A percentile compares a stretch with the other conserved stretches of the same genome.
phyloP scores from a whole-genome alignment of 2,797 vertebrate genomes.

The Hyperoplus immaculatus region DNA sequence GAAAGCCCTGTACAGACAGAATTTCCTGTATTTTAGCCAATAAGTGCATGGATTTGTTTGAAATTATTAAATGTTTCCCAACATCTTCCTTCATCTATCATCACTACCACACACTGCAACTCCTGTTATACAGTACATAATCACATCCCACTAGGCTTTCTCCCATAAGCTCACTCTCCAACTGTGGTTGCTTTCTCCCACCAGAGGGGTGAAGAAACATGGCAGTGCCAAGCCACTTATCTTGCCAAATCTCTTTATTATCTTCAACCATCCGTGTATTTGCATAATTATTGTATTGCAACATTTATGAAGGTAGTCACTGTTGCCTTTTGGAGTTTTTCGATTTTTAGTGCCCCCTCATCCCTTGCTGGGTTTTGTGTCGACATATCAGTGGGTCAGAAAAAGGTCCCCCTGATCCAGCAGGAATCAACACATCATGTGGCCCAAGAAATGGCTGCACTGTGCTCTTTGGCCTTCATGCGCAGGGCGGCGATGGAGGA shows the following conservation, averaged over 20 bases:
- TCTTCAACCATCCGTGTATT: slow-evolving; percentile 37
- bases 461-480: slow-evolving; percentile 99
- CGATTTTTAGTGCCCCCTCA: slow-evolving; percentile 56
- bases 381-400: slow-evolving; percentile 49
- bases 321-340: slow-evolving; percentile 66
- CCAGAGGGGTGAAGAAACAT: slow-evolving; percentile 33
- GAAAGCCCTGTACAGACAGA: slow-evolving; percentile 73
- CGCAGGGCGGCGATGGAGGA: slow-evolving; percentile 97
- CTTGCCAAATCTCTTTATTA: slow-evolving; percentile 42
- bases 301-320: slow-evolving; percentile 75
- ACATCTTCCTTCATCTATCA: slow-evolving; percentile 31
- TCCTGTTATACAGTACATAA: slow-evolving; percentile 56
- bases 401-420: slow-evolving; percentile 40
- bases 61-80: slow-evolving; percentile 49
- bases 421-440: slow-evolving; percentile 88
- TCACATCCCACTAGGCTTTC: slow-evolving; percentile 33
- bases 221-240: slow-evolving; percentile 22
- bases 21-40: slow-evolving; percentile 69
- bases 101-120: slow-evolving; percentile 54
- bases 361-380: slow-evolving; percentile 45
- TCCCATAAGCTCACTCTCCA: slow-evolving; percentile 22
- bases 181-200: slow-evolving; percentile 25
- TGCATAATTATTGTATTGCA: slow-evolving; percentile 66
- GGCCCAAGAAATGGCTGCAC: slow-evolving; percentile 98
- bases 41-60: slow-evolving; percentile 82